Evolutionary conservation across 2,888 invertebrate species (phyloP).

Genomic region (Melangyna quadrimaculata): DNA sequence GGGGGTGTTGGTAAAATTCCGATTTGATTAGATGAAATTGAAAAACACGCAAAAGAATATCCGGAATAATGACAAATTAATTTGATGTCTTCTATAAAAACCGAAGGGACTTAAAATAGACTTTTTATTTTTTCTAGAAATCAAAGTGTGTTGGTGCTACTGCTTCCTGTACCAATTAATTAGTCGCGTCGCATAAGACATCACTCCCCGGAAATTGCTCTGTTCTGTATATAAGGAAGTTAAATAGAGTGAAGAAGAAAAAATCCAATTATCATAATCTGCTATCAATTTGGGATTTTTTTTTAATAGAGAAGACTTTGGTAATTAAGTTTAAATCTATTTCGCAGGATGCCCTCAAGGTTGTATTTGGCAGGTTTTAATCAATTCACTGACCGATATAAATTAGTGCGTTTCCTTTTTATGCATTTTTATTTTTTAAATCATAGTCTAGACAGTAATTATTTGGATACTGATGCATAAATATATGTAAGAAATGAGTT

Average conservation of each 20-base stretch:
- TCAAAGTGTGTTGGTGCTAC: constrained; percentile 45
- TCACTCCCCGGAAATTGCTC: constrained; percentile 18
- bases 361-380: constrained; percentile 26
- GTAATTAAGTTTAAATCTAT: constrained; percentile 52
- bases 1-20: constrained; percentile 3
- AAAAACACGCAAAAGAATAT: constrained; percentile 62
- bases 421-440: background rate
- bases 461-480: background rate
- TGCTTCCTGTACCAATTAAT: constrained; percentile 53
- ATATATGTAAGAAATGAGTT: background rate
- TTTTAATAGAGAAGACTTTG: constrained; percentile 24
- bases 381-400: constrained; percentile 43
- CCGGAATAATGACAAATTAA: constrained; percentile 70
- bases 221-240: background rate
- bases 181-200: constrained; percentile 60
- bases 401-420: background rate
- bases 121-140: constrained; percentile 21
- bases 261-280: constrained; percentile 69
- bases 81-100: constrained; percentile 63
- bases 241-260: constrained; percentile 7
- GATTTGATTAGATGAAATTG: constrained; percentile 38
- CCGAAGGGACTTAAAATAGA: constrained; percentile 20
- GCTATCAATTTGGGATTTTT: constrained; percentile 38
- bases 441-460: constrained; percentile 65
- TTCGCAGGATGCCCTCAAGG: constrained; percentile 13